Conservation (phyloP, 2,113 vertebrate genomes). For the Lasiurus cinereus region DNA sequence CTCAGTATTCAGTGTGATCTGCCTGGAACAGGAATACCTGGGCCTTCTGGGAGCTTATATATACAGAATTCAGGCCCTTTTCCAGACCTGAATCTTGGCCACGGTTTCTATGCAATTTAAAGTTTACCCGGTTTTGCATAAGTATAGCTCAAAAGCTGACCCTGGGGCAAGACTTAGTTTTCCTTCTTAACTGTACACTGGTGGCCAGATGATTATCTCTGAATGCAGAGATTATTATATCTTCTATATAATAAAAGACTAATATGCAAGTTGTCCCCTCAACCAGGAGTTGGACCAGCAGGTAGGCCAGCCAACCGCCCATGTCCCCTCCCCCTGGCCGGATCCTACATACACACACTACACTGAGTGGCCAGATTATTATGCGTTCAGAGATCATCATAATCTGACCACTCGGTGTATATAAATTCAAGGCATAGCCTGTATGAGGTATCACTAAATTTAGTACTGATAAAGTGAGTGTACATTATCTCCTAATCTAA, state of each 20-base stretch:
- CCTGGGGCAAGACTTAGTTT: background rate
- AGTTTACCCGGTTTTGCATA: background rate
- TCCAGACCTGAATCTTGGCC: background rate
- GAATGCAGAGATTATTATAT: too few relatives aligned
- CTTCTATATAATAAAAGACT: too few relatives aligned
- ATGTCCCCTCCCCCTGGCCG: too few relatives aligned
- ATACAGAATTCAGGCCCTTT: background rate
- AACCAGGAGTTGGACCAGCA: too few relatives aligned
- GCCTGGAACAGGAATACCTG: background rate
- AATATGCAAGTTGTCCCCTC: too few relatives aligned
- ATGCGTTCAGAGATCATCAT: too few relatives aligned
- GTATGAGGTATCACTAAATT: conserved; percentile 5
- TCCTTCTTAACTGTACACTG: background rate
- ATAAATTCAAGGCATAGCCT: background rate
- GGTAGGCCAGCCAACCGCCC: too few relatives aligned
- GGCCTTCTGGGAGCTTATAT: background rate
- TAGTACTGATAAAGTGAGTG: conserved; percentile 11
- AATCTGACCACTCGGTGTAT: background rate
- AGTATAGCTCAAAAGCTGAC: background rate
- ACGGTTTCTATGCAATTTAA: background rate
- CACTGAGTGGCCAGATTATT: too few relatives aligned
- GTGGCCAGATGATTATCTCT: too few relatives aligned
- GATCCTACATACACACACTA: too few relatives aligned
- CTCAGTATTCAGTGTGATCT: conserved; percentile 32
- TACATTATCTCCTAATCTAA: conserved; percentile 1